Conservation (phyloP, 2,888 invertebrate species). For the Pristionchus fissidentatus region DNA sequence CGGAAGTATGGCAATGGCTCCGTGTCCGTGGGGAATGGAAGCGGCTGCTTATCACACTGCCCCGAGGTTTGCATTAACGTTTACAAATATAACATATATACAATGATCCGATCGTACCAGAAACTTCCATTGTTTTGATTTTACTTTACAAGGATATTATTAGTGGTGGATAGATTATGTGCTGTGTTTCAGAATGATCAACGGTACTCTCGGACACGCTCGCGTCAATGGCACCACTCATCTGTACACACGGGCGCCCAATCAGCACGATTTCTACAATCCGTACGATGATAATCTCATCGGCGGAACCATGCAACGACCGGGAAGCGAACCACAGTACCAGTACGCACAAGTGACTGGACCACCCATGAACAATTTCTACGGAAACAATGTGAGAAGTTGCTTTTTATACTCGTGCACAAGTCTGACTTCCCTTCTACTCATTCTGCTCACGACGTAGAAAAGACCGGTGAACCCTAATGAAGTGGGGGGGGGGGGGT, state of each 20-base stretch:
- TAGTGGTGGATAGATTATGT: too few relatives aligned
- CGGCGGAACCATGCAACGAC: slow-evolving; percentile 60
- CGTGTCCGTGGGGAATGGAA: slow-evolving; percentile 40
- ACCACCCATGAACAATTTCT: slow-evolving; percentile 65
- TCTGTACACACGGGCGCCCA: slow-evolving; percentile 64
- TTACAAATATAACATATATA: too few relatives aligned
- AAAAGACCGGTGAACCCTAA: not conserved
- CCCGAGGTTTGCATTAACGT: not conserved
- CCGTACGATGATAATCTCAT: slow-evolving; percentile 54
- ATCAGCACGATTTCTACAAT: slow-evolving; percentile 63
- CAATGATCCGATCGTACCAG: too few relatives aligned
- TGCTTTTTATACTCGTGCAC: not conserved
- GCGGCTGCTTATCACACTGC: slow-evolving; percentile 29
- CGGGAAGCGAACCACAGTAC: slow-evolving; percentile 64
- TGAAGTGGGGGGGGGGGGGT: too few relatives aligned
- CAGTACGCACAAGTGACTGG: slow-evolving; percentile 70
- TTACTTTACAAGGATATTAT: too few relatives aligned
- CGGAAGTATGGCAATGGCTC: slow-evolving; percentile 66
- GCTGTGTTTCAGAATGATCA: not conserved
- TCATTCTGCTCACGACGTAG: not conserved
- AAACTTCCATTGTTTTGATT: too few relatives aligned
- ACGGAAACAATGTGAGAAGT: slow-evolving; percentile 57
- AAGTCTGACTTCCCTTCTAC: not conserved
- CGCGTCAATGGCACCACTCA: slow-evolving; percentile 46
- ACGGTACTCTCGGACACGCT: slow-evolving; percentile 47